Evolutionary conservation across 2,797 vertebrate genomes (phyloP).

Genomic region (Labroides dimidiatus): DNA sequence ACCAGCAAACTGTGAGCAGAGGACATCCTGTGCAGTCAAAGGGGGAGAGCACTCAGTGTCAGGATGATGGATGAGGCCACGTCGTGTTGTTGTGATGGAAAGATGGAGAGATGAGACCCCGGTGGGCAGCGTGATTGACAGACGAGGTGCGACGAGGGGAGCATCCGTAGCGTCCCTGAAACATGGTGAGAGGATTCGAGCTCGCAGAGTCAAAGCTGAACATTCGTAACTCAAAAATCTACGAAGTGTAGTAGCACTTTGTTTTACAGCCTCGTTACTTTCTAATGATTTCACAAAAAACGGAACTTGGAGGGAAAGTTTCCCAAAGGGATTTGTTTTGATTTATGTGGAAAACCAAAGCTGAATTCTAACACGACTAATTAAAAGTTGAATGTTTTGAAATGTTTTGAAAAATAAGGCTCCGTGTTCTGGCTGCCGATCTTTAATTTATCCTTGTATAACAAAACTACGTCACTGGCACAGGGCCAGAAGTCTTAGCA

Average conservation of each 20-base stretch:
- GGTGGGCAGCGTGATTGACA: constrained; percentile 46
- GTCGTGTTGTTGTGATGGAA: constrained; percentile 48
- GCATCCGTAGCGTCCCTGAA: constrained; percentile 1
- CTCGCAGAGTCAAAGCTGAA: no score
- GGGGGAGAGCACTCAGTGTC: constrained; percentile 38
- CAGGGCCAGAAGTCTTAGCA: no score
- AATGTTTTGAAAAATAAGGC: constrained; percentile 24
- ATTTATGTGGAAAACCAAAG: not conserved
- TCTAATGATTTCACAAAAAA: constrained; percentile 9
- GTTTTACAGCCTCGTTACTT: constrained; percentile 7
- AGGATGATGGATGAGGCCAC: constrained; percentile 65
- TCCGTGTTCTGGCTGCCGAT: no score
- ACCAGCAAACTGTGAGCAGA: constrained; percentile 39
- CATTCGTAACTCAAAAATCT: not conserved
- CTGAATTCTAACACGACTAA: constrained; percentile 3
- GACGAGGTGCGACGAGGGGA: constrained; percentile 4
- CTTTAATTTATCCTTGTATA: no score
- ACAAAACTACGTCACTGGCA: no score
- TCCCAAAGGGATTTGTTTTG: constrained; percentile 1
- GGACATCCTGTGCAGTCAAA: constrained; percentile 61
- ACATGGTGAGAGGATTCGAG: not conserved
- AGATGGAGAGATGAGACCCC: constrained; percentile 41
- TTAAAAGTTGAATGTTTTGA: not conserved
- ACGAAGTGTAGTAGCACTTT: constrained; percentile 14
- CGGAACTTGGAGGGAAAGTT: constrained; percentile 6